phyloP scores from a whole-genome alignment of 35 echinoderm and acorn worm genomes.

The Diadema setosum region DNA sequence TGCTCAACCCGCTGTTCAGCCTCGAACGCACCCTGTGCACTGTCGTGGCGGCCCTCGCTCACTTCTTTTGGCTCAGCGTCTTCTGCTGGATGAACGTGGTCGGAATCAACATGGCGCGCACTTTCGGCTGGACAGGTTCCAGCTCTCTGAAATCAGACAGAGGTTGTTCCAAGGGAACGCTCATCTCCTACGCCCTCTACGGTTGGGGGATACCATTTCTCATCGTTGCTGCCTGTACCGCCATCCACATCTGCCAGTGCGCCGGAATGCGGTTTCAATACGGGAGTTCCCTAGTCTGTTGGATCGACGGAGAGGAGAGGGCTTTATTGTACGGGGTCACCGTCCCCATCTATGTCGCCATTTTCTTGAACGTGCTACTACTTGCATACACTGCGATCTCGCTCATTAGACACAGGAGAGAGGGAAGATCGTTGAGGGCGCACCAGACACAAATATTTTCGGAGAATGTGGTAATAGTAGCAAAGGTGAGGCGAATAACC shows the following conservation, averaged over 20 bases:
- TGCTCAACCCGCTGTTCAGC: constrained; percentile 24
- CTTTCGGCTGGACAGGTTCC: constrained; percentile 34
- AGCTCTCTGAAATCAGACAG: not conserved
- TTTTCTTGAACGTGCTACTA: constrained; percentile 14
- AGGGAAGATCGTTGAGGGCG: not conserved
- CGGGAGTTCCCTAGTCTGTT: constrained; percentile 21
- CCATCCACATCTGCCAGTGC: constrained; percentile 35
- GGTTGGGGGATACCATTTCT: constrained; percentile 57
- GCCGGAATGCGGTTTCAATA: constrained; percentile 32
- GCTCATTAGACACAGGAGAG: not conserved
- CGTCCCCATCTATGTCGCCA: not conserved
- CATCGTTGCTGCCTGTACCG: constrained; percentile 14
- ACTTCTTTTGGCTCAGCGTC: constrained; percentile 60
- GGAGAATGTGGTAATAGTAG: not conserved
- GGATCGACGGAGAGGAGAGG: constrained; percentile 32
- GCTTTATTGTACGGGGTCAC: constrained; percentile 21
- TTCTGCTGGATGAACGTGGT: constrained; percentile 81
- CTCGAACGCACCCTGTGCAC: not conserved
- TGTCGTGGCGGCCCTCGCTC: constrained; percentile 17
- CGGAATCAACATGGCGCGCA: constrained; percentile 55
- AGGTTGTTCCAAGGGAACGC: not conserved
- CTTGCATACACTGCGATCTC: constrained; percentile 14
- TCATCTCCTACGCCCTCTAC: constrained; percentile 2
- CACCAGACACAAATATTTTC: not conserved
- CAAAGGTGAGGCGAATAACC: not conserved